Evolutionary conservation across 2,888 invertebrate species (phyloP).

Genomic region (Agonopterix alstromeriana): DNA sequence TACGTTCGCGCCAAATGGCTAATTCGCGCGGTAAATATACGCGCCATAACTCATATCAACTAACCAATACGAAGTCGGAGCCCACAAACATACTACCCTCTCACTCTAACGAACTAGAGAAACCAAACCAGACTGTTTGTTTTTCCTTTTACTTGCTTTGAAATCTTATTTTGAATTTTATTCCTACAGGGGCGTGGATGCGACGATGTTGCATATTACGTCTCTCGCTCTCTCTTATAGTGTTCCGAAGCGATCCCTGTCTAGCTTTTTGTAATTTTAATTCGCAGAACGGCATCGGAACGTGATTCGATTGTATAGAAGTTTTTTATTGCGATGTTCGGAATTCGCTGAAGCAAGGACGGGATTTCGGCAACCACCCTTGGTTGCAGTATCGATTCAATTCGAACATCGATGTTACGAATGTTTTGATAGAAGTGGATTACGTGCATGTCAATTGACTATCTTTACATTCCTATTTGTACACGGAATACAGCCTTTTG

Average conservation of each 20-base stretch:
- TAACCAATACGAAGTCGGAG: constrained; percentile 46
- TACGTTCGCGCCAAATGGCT: constrained; percentile 66
- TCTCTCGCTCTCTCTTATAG: constrained; percentile 61
- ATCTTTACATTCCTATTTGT: neutral
- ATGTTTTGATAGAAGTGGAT: neutral
- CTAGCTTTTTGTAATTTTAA: constrained; percentile 74
- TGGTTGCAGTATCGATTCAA: constrained; percentile 32
- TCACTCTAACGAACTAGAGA: constrained; percentile 66
- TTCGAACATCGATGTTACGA: constrained; percentile 13
- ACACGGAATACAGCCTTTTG: no score
- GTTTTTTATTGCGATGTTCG: constrained; percentile 63
- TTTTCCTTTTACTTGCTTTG: constrained; percentile 72
- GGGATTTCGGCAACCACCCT: constrained; percentile 45
- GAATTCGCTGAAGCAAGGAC: constrained; percentile 58
- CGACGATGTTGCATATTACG: constrained; percentile 75
- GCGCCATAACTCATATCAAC: constrained; percentile 73
- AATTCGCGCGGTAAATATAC: constrained; percentile 71
- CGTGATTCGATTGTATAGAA: constrained; percentile 70
- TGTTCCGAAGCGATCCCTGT: constrained; percentile 44
- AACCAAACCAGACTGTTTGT: constrained; percentile 61
- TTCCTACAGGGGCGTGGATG: constrained; percentile 69
- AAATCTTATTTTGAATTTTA: constrained; percentile 76
- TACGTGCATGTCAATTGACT: neutral
- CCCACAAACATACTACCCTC: constrained; percentile 38
- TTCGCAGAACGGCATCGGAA: constrained; percentile 71